Evolutionary conservation across 2,113 vertebrate species (phyloP).

Genomic region (Sinosuthora webbiana): DNA sequence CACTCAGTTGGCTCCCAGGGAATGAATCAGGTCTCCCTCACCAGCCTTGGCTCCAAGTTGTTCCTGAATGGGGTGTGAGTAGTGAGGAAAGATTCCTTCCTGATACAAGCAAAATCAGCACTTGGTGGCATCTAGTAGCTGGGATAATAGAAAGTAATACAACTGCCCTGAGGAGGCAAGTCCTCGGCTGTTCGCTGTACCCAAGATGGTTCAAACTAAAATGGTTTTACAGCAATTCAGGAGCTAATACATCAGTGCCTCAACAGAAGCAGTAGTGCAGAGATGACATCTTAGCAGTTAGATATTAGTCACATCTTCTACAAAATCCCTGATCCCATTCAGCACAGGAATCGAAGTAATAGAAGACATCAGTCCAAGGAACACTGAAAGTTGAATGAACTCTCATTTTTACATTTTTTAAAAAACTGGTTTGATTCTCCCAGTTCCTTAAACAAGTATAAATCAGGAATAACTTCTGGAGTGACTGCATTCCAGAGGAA

Average conservation of each 20-base stretch:
- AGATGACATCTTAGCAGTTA: background rate
- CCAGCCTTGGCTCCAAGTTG: background rate
- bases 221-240: background rate
- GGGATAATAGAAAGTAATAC: background rate
- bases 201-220: background rate
- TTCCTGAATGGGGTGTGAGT: background rate
- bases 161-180: background rate
- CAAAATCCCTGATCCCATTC: background rate
- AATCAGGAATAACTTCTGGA: background rate
- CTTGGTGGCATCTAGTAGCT: background rate
- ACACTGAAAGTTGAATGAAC: background rate
- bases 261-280: background rate
- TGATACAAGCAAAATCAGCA: rapidly evolving
- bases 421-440: background rate
- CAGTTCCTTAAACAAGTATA: background rate
- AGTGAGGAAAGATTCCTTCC: background rate
- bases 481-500: background rate
- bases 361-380: background rate
- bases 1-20: background rate
- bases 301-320: background rate
- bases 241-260: background rate
- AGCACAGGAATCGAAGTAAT: background rate
- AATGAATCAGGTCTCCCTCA: background rate
- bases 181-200: background rate
- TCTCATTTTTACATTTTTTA: background rate